These are phyloP conservation scores for Astreopora myriophthalma DNA, from an alignment of 64 coral and sea anemone species.

Conservation along the genomic window DNA sequence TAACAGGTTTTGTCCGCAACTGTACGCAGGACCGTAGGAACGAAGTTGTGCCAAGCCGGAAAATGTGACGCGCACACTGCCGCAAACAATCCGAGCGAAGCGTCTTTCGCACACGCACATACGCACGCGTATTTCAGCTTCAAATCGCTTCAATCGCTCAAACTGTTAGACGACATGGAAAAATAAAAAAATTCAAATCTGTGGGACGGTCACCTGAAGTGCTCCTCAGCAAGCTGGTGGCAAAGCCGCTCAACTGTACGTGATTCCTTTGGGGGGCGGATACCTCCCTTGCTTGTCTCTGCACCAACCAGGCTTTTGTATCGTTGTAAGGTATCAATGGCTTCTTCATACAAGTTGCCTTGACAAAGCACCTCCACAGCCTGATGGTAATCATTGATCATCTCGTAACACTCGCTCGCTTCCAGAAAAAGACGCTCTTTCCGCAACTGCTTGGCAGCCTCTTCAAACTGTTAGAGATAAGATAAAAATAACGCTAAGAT, in stretches of 20 bases:
- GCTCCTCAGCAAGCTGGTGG: conserved; percentile 60
- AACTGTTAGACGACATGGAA: too few relatives aligned
- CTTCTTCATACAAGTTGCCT: conserved; percentile 70
- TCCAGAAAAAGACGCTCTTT: conserved; percentile 52
- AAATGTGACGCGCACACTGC: too few relatives aligned
- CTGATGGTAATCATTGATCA: conserved; percentile 71
- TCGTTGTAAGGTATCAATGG: conserved; percentile 74
- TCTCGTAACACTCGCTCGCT: conserved; percentile 82
- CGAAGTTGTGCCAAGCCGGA: too few relatives aligned
- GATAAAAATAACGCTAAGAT: neutral
- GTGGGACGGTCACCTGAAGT: conserved; percentile 45
- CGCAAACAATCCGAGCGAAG: too few relatives aligned
- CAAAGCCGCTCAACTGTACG: conserved; percentile 60
- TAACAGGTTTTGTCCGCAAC: too few relatives aligned
- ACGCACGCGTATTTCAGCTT: too few relatives aligned
- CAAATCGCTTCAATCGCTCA: too few relatives aligned
- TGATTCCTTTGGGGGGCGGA: conserved; percentile 49
- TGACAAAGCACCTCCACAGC: conserved; percentile 75
- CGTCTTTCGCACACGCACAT: too few relatives aligned
- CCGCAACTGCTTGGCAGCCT: conserved; percentile 65
- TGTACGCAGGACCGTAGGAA: too few relatives aligned
- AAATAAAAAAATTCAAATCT: too few relatives aligned
- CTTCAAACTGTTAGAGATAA: conserved; percentile 57
- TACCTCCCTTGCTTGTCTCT: conserved; percentile 18
- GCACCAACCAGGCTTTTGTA: conserved; percentile 58